phyloP scores from a whole-genome alignment of 2,888 invertebrate genomes.

The Leucozona laternaria region DNA sequence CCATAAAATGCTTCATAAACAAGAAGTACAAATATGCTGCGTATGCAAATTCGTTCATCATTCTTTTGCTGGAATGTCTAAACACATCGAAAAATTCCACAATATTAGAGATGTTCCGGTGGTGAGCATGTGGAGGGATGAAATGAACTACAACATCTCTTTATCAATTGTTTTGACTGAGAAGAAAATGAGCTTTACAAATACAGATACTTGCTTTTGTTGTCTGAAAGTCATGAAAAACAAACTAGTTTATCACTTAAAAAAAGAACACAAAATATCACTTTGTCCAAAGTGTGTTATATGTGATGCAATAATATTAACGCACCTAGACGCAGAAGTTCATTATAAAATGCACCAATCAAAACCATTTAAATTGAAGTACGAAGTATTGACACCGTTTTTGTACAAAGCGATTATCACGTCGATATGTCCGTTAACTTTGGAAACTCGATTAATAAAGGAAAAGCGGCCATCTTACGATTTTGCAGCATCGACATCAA shows the following conservation, averaged over 20 bases:
- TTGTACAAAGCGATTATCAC: conserved; percentile 19
- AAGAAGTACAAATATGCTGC: conserved; percentile 34
- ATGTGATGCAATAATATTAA: conserved; percentile 46
- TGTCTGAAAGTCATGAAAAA: conserved; percentile 16
- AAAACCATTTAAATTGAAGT: conserved; percentile 32
- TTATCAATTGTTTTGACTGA: conserved; percentile 39
- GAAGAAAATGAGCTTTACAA: conserved; percentile 29
- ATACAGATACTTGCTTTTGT: conserved; percentile 48
- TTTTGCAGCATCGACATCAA: background rate
- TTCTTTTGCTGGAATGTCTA: background rate
- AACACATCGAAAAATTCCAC: conserved; percentile 53
- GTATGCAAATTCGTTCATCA: conserved; percentile 61
- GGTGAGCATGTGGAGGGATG: conserved; percentile 36
- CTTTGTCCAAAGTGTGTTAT: conserved; percentile 36
- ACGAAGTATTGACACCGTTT: conserved; percentile 19
- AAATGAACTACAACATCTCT: conserved; percentile 2
- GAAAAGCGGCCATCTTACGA: conserved; percentile 29
- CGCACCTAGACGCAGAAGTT: conserved; percentile 16
- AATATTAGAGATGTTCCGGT: conserved; percentile 64
- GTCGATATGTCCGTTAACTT: conserved; percentile 29
- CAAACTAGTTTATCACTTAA: conserved; percentile 34
- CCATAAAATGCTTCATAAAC: conserved; percentile 52
- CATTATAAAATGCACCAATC: conserved; percentile 26
- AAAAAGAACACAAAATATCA: conserved; percentile 39
- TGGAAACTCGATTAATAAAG: conserved; percentile 25